Conservation (phyloP, 2,113 vertebrate species). For the Heterocephalus glaber region DNA sequence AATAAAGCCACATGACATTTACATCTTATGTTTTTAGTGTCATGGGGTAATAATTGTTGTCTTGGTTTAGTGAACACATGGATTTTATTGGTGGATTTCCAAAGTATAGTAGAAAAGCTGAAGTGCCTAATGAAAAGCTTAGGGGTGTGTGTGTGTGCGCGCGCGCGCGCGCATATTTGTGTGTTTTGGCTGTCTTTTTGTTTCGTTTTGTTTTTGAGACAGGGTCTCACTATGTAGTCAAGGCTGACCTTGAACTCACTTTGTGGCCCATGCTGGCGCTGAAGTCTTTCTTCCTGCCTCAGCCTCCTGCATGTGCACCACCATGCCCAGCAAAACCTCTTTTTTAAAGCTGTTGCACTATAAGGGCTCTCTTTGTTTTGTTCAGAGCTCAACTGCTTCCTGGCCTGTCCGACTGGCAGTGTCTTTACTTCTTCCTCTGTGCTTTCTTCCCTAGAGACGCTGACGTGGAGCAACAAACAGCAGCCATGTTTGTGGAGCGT, state of each 20-base stretch:
- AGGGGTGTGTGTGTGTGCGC: background rate
- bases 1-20: background rate
- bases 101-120: background rate
- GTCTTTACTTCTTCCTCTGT: rapidly evolving
- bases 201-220: background rate
- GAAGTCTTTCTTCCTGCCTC: background rate
- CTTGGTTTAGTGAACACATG: background rate
- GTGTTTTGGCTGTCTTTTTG: background rate
- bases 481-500: rapidly evolving
- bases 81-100: background rate
- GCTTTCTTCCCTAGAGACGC: background rate
- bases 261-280: background rate
- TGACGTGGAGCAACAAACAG: background rate
- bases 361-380: background rate
- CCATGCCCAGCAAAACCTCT: background rate
- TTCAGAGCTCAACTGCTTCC: background rate
- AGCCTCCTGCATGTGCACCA: background rate
- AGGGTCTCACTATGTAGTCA: background rate
- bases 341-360: background rate
- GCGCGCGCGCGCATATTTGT: background rate
- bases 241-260: background rate
- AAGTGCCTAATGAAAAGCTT: background rate
- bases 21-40: background rate
- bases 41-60: background rate
- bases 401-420: background rate